Evolutionary conservation across 2,113 vertebrate genomes (phyloP).

Genomic region (Anarhynchus alexandrinus): DNA sequence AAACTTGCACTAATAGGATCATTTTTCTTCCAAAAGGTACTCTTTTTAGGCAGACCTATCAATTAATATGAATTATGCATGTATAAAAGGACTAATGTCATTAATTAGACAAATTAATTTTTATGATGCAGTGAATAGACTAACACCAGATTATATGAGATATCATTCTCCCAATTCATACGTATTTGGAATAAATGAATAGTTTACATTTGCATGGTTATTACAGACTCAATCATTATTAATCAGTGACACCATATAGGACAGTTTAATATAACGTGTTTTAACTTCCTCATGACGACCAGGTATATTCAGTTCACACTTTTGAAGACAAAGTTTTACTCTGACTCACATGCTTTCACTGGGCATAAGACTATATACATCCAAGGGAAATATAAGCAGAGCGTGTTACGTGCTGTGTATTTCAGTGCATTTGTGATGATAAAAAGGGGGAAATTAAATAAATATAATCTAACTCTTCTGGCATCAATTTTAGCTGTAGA

Average conservation of each 20-base stretch:
- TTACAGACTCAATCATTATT: conserved; percentile 65
- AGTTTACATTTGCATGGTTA: conserved; percentile 78
- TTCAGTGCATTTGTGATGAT: conserved; percentile 4
- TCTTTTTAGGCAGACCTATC: conserved; percentile 89
- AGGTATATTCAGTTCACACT: conserved; percentile 20
- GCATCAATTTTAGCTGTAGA: conserved; percentile 57
- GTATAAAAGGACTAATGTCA: conserved; percentile 93
- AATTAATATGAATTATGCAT: conserved; percentile 99
- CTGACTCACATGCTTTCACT: not conserved
- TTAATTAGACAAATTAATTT: conserved; percentile 99
- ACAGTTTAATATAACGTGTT: conserved; percentile 12
- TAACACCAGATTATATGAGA: conserved; percentile 80
- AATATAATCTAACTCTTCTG: conserved; percentile 57
- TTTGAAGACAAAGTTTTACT: not conserved
- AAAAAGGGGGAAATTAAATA: conserved; percentile 53
- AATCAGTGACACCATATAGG: conserved; percentile 50
- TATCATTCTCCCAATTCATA: conserved; percentile 65
- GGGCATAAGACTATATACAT: not conserved
- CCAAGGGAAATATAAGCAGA: not conserved
- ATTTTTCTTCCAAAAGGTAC: conserved; percentile 96
- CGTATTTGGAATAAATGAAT: conserved; percentile 74
- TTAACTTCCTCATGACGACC: conserved; percentile 10
- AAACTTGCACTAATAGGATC: conserved; percentile 92
- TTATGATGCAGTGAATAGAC: conserved; percentile 85
- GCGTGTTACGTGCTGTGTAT: not conserved